Percentiles rank a stretch among this genome's conserved stretches.
These are phyloP conservation scores for Clarias fuscus DNA, from an alignment of 2,797 vertebrate species.

Conservation along the genomic window DNA sequence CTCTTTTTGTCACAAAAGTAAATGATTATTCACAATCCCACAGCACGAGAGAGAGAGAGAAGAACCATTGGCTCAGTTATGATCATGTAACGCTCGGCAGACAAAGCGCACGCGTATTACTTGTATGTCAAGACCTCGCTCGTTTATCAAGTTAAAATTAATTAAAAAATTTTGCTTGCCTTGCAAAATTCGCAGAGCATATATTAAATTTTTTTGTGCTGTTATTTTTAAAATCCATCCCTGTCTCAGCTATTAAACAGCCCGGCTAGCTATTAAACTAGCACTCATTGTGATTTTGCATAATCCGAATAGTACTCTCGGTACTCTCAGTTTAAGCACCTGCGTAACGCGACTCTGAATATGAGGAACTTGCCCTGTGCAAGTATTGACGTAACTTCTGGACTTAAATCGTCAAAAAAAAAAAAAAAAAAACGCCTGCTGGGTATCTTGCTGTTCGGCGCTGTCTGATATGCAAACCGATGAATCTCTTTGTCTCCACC, in stretches of 20 bases:
- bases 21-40: too few species aligned
- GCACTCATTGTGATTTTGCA: not conserved
- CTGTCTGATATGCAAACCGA: not conserved
- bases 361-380: too few species aligned
- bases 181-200: too few species aligned
- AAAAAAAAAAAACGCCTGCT: too few species aligned
- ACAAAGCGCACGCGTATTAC: too few species aligned
- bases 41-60: too few species aligned
- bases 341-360: not conserved
- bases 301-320: not conserved
- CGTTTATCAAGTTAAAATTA: too few species aligned
- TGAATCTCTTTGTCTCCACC: constrained; percentile 31
- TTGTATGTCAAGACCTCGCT: too few species aligned
- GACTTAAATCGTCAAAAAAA: not conserved
- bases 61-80: too few species aligned
- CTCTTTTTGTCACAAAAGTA: too few species aligned
- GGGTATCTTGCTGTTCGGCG: not conserved
- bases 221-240: not conserved
- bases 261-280: not conserved
- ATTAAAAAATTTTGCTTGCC: too few species aligned
- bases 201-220: not conserved
- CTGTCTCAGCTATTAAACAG: not conserved
- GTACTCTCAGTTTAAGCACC: not conserved
- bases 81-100: too few species aligned
- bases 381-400: not conserved